Evolutionary conservation across 2,888 invertebrate species (phyloP), one percentile per base, ranked within the genome.

Genomic region (Sinelater perroti): DNA sequence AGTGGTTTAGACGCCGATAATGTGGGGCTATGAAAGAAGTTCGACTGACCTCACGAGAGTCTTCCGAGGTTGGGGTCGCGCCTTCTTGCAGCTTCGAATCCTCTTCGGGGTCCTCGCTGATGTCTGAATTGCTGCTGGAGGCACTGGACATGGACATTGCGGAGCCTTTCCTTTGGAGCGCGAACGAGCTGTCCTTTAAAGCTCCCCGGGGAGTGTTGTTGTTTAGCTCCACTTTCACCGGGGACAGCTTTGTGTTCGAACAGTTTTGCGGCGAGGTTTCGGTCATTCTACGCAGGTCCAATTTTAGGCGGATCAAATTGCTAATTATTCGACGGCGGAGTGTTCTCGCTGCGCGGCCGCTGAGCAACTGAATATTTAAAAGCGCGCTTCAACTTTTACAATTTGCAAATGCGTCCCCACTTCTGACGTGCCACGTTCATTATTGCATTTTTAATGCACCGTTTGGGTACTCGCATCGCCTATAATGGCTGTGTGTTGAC

Each of bases 51-150:
- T n/a, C n/a, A n/a, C n/a, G n/a, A n/a, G n/a, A n/a, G n/a, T n/a
- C n/a, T n/a, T n/a, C n/a, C n/a, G n/a, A n/a, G n/a, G n/a, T n/a
- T n/a, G n/a, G n/a, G n/a, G n/a, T n/a, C n/a, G n/a, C n/a, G 31
- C 20, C 30, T 10, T 28, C 18, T 44, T 24, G 13, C n/a, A 3
- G 6, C 6, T 44, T 44, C 14, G 8, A 7, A n/a, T 36, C 21
- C 7, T 30, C 31, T 2, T 30, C 30, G 11, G 55, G 46, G 5
- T 72, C 73, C 49, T 72, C 72, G 59, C 70, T 70, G 6, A 67
- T 67, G 51, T 72, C 72, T 16, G 67, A 68, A 30, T 66, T 64
- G 55, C 64, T 68, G 65, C 70, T 70, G 46, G 70, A 69, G 18
- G 65, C 68, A 64, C 70, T 73, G 16, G 71, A 72, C 31, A 71